Conservation (phyloP, 2,888 invertebrate genomes). For the Ectropis crepuscularia region DNA sequence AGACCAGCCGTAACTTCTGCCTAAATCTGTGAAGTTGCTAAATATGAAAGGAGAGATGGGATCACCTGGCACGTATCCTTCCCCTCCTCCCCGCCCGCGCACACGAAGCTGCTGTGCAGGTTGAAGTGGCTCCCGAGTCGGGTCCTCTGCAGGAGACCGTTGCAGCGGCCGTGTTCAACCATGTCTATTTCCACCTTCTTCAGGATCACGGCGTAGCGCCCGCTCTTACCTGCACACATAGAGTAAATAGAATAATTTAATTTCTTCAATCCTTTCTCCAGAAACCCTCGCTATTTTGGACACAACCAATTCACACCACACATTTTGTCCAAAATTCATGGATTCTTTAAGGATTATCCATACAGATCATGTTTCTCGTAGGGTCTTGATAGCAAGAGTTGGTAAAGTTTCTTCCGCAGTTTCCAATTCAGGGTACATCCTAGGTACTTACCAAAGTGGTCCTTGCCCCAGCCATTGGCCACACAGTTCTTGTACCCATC, state of each 20-base stretch:
- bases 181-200: slow-evolving; percentile 90
- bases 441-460: slow-evolving; percentile 85
- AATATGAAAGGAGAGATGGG: no score
- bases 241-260: slow-evolving; percentile 1
- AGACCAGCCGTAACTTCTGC: no score
- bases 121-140: slow-evolving; percentile 87
- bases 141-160: slow-evolving; percentile 85
- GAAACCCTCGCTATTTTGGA: no score
- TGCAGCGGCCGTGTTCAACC: slow-evolving; percentile 86
- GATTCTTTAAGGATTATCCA: no score
- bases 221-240: slow-evolving; percentile 75
- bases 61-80: slow-evolving; percentile 89
- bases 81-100: slow-evolving; percentile 91
- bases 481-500: slow-evolving; percentile 85
- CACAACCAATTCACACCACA: no score
- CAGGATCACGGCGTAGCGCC: slow-evolving; percentile 88
- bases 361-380: no score
- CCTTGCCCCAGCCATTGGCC: slow-evolving; percentile 93
- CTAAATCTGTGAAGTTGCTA: no score
- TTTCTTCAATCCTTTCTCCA: no score
- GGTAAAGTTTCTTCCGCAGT: no score
- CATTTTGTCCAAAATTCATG: no score
- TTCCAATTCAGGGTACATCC: no score
- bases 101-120: slow-evolving; percentile 89
- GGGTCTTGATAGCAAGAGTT: no score